phyloP scores from a whole-genome alignment of 2,888 invertebrate genomes.

The Barypeithes pellucidus region DNA sequence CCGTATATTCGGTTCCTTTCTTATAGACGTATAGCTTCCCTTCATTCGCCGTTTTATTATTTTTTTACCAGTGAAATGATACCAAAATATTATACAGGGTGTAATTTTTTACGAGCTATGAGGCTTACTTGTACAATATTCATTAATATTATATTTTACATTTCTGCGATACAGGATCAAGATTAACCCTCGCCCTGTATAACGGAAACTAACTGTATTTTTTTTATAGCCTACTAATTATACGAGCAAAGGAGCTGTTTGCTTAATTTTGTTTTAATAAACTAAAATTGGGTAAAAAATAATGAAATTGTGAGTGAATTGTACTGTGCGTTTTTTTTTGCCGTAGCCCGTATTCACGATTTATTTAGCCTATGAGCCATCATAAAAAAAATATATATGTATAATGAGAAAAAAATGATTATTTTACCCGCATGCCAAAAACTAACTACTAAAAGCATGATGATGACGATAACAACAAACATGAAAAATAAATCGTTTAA shows the following conservation, averaged over 20 bases:
- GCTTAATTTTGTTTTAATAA: not conserved
- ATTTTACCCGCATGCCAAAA: conserved; percentile 47
- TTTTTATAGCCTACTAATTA: not conserved
- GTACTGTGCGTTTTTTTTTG: not conserved
- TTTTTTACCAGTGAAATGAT: not conserved
- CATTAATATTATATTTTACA: too few species aligned
- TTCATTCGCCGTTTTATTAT: not conserved
- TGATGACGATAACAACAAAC: not conserved
- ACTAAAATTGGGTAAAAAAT: not conserved
- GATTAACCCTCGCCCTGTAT: too few species aligned
- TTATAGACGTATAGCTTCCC: not conserved
- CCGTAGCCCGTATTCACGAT: conserved; percentile 5
- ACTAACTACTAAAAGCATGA: not conserved
- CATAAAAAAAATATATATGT: not conserved
- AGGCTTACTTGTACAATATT: too few species aligned
- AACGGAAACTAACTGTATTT: not conserved
- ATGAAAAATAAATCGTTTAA: not conserved
- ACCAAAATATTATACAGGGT: too few species aligned
- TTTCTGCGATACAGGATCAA: too few species aligned
- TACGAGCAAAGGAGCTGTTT: not conserved
- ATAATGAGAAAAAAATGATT: conserved; percentile 43
- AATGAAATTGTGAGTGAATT: not conserved
- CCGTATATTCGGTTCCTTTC: not conserved
- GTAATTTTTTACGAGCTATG: too few species aligned
- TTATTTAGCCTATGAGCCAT: not conserved